A percentile compares a stretch with the other conserved stretches of the same genome.
Conservation (phyloP, 23 tunicate species). For the Trididemnum miniatum region DNA sequence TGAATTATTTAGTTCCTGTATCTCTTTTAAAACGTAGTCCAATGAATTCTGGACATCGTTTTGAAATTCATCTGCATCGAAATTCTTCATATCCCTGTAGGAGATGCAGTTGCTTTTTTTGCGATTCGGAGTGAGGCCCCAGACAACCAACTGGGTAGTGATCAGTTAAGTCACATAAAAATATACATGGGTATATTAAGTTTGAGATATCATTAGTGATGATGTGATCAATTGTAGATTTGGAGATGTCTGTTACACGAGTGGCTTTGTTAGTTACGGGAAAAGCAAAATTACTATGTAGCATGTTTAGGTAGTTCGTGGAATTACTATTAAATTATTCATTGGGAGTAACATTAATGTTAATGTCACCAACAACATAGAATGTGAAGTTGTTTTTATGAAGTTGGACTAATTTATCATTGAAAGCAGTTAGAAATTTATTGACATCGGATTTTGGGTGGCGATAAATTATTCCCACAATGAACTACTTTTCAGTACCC, state of each 20-base stretch:
- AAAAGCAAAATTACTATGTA: neutral
- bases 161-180: neutral
- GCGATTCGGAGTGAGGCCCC: neutral
- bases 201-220: neutral
- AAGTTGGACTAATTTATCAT: too few species aligned
- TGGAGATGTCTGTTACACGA: neutral
- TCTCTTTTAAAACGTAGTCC: neutral
- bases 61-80: neutral
- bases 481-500: neutral
- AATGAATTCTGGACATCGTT: neutral
- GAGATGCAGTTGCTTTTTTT: neutral
- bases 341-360: neutral
- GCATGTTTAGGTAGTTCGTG: neutral
- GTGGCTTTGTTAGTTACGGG: neutral
- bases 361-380: neutral
- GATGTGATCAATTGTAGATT: neutral
- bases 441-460: neutral
- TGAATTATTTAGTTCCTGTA: neutral
- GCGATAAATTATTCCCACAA: neutral
- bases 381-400: neutral
- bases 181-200: neutral
- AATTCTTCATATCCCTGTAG: neutral
- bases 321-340: neutral
- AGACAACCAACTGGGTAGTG: neutral
- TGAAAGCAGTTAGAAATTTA: neutral